A percentile compares a stretch with the other conserved stretches of the same genome.
These are phyloP conservation scores for Branchipolynoe longqiensis DNA, from an alignment of 2,888 invertebrate species.

Conservation along the genomic window DNA sequence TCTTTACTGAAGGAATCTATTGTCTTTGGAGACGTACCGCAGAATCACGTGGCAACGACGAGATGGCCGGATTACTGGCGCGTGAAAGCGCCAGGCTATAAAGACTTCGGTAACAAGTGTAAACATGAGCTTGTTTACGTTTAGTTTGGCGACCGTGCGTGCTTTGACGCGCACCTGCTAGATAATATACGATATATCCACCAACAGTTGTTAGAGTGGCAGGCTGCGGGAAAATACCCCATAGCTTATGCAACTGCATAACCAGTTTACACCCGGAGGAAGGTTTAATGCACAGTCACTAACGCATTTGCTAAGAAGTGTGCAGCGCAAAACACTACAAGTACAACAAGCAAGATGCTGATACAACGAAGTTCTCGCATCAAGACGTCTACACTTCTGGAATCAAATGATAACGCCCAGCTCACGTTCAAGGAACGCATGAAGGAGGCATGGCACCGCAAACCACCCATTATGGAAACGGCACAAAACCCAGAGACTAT, in stretches of 20 bases:
- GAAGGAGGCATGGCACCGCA: constrained; percentile 6
- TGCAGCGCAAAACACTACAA: background rate
- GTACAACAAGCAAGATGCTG: background rate
- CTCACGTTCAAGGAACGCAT: background rate
- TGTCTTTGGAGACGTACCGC: no score
- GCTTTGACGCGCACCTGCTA: constrained; percentile 16
- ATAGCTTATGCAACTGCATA: no score
- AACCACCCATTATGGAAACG: constrained; percentile 4
- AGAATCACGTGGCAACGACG: no score
- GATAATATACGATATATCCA: no score
- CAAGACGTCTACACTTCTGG: background rate
- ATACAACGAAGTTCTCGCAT: no score
- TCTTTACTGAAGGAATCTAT: no score
- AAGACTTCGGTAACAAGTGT: no score
- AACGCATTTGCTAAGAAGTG: background rate
- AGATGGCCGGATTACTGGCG: no score
- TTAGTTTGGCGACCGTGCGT: constrained; percentile 1
- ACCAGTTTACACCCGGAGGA: no score
- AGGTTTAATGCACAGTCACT: no score
- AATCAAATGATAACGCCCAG: background rate
- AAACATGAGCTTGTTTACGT: constrained; percentile 5
- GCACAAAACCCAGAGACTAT: constrained; percentile 1
- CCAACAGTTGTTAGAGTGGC: no score
- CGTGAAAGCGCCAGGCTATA: no score
- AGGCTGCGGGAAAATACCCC: background rate